phyloP scores from a whole-genome alignment of 2,888 invertebrate genomes.

The Volucella inanis region DNA sequence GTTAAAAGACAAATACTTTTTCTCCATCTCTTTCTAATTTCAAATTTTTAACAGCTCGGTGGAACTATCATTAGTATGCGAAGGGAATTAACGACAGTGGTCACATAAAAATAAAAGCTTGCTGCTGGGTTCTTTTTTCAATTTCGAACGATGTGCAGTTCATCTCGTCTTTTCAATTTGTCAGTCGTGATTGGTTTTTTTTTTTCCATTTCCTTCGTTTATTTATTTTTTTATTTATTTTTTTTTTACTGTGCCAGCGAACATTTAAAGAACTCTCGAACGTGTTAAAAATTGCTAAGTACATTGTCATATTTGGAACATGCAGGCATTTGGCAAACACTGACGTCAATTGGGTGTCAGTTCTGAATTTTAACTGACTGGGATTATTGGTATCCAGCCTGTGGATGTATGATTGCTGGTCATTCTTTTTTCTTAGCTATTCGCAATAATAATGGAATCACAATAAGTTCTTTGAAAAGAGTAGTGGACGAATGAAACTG shows the following conservation, averaged over 20 bases:
- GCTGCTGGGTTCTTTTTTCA: neutral
- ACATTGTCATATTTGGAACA: constrained; percentile 21
- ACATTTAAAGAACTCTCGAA: constrained; percentile 58
- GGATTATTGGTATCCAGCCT: neutral
- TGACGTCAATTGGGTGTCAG: constrained; percentile 61
- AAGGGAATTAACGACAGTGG: constrained; percentile 11
- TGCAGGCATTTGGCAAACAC: constrained; percentile 51
- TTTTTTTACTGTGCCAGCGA: constrained; percentile 17
- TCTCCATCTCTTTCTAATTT: neutral
- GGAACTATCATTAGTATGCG: constrained; percentile 44
- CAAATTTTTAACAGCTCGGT: constrained; percentile 14
- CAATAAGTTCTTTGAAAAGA: constrained; percentile 11
- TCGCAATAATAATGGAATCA: constrained; percentile 17
- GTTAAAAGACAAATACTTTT: constrained; percentile 26
- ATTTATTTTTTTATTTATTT: neutral
- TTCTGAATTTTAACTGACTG: constrained; percentile 49
- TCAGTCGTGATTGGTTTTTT: neutral
- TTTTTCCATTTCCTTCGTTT: too few relatives aligned
- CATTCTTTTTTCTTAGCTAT: constrained; percentile 24
- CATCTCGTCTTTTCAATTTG: neutral
- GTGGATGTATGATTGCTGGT: constrained; percentile 12
- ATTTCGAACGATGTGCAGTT: constrained; percentile 7
- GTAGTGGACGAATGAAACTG: neutral
- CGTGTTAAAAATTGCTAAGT: constrained; percentile 62
- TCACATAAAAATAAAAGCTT: constrained; percentile 3